A percentile compares a stretch with the other conserved stretches of the same genome.
These are phyloP conservation scores for Oxytorus armatus DNA, from an alignment of 2,888 invertebrate species.

Conservation along the genomic window DNA sequence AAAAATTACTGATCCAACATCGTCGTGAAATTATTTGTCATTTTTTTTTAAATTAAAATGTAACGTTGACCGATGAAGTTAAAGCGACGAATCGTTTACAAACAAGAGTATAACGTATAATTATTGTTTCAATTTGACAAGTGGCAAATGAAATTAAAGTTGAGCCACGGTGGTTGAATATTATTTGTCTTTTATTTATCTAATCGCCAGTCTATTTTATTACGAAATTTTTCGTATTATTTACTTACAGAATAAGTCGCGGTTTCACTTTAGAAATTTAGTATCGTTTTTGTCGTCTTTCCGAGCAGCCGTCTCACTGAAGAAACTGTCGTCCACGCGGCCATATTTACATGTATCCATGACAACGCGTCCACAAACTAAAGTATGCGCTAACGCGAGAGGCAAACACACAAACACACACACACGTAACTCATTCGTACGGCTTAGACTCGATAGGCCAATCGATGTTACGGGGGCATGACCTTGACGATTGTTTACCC, in stretches of 20 bases:
- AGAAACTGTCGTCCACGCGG: slow-evolving; percentile 76
- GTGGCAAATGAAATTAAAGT: too few relatives aligned
- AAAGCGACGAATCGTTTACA: too few relatives aligned
- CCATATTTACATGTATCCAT: slow-evolving; percentile 78
- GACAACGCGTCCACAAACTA: slow-evolving; percentile 76
- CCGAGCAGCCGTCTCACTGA: slow-evolving; percentile 75
- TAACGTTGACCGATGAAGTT: too few relatives aligned
- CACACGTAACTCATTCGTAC: slow-evolving; percentile 21
- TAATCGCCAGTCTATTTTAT: background rate
- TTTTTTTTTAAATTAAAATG: too few relatives aligned
- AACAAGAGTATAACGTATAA: too few relatives aligned
- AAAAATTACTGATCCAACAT: too few relatives aligned
- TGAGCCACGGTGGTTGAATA: too few relatives aligned
- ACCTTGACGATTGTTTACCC: slow-evolving; percentile 49
- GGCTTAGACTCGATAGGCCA: slow-evolving; percentile 10
- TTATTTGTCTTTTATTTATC: background rate
- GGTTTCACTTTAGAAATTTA: slow-evolving; percentile 58
- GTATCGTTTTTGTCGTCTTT: slow-evolving; percentile 66
- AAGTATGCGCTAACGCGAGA: slow-evolving; percentile 27
- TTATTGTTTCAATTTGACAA: too few relatives aligned
- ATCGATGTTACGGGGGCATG: slow-evolving; percentile 54
- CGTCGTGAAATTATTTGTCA: too few relatives aligned
- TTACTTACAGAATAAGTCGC: slow-evolving; percentile 67
- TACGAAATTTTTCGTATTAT: background rate
- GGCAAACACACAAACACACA: slow-evolving; percentile 9